A percentile compares a stretch with the other conserved stretches of the same genome.
Evolutionary conservation across 2,888 invertebrate species (phyloP).

Genomic region (Latrodectus elegans): DNA sequence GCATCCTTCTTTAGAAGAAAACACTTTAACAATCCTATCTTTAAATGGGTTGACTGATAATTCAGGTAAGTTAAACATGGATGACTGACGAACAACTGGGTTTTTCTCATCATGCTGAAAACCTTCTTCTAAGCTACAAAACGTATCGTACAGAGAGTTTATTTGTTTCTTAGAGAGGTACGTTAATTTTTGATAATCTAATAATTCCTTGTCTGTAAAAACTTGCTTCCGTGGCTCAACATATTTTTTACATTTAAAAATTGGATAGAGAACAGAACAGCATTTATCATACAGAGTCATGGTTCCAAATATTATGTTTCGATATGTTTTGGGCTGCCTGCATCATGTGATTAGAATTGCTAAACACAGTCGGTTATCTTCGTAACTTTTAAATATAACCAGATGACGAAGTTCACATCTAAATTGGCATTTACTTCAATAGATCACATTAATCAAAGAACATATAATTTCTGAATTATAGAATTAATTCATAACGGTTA

Average conservation of each 20-base stretch:
- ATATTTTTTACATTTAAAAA: neutral
- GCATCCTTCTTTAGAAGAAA: slow-evolving; percentile 85
- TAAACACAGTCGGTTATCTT: no score
- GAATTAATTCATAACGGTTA: no score
- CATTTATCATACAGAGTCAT: no score
- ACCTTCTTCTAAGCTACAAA: neutral
- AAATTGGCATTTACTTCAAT: no score
- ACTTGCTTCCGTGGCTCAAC: neutral
- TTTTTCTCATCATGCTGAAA: slow-evolving; percentile 16
- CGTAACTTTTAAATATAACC: no score
- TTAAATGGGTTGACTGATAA: slow-evolving; percentile 80
- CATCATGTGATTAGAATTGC: no score
- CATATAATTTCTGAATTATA: no score
- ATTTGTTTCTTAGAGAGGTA: slow-evolving; percentile 30
- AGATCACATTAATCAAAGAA: no score
- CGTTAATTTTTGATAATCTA: slow-evolving; percentile 81
- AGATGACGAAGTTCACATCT: no score
- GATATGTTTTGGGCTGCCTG: no score
- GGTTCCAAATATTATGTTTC: no score
- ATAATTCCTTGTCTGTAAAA: slow-evolving; percentile 90
- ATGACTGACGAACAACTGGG: neutral
- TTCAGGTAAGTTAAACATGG: neutral
- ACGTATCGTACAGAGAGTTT: slow-evolving; percentile 11
- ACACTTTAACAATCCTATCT: slow-evolving; percentile 91
- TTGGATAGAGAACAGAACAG: no score